Evolutionary conservation across 2,888 invertebrate genomes (phyloP), one percentile per base, ranked within the genome.

Genomic region (Taenaris catops): DNA sequence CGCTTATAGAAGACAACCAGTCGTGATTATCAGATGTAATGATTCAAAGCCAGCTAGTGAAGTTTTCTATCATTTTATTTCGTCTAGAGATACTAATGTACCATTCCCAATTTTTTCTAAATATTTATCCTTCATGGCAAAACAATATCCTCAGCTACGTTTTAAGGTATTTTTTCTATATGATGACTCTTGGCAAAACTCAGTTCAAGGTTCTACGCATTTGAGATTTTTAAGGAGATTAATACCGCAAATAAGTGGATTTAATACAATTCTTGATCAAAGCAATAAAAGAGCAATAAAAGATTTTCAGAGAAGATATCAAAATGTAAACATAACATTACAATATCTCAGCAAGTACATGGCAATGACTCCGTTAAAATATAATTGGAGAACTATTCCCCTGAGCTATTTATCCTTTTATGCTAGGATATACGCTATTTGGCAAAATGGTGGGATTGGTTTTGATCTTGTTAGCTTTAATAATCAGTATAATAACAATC

Each of bases 391-490:
- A 38, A 61, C 58, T 11, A 67, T 89, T 29, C 83, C 87, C n/a
- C 45, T 58, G 1, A 49, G 65, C 3, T 70, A 83, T 40, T 51
- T 87, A 8, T 52, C 83, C 8, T 89, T 90, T 52, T 88, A 89
- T 21, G 67, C 83, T 1, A 68, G 90, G 47, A 63, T 87, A 11
- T 66, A 80, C 40, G 72, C 87, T 23, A 67, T 90, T 11, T 90
- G 89, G 89, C 76, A 88, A 52, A 70, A 71, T 44, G 89, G 88
- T 4, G 90, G 90, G 1, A 66, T 90, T 3, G 72, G 70, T 0
- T 62, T 87, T 37, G 80, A 84, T 34, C 55, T 84, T 11, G 41
- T 35, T 8, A 48, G 46, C 0, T 70, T 62, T 18, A 73, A 70
- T 43, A 58, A 65, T 18, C 47, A 58, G 14, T 68, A 38, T 34